Conservation (phyloP, 2,888 invertebrate species). For the Melangyna quadrimaculata region DNA sequence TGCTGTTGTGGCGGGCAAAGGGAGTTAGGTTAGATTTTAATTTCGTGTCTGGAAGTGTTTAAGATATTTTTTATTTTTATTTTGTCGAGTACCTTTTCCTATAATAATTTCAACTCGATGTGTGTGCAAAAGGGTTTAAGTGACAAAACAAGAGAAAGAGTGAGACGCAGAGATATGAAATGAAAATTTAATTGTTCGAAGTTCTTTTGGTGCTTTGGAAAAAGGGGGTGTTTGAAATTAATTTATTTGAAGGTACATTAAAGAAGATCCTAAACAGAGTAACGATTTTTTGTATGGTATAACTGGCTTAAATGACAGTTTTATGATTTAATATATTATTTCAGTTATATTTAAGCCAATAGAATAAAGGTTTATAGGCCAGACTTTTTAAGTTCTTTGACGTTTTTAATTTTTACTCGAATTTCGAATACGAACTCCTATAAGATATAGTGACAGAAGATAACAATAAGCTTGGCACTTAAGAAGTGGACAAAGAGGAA, state of each 20-base stretch:
- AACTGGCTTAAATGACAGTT: neutral
- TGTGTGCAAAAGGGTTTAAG: neutral
- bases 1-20: neutral
- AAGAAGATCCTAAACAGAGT: slow-evolving; percentile 2
- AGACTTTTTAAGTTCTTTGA: neutral
- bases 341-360: neutral
- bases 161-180: slow-evolving; percentile 14
- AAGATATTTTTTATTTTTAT: slow-evolving; percentile 33
- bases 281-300: neutral
- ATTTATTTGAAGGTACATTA: slow-evolving; percentile 5
- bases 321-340: neutral
- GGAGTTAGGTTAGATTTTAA: slow-evolving; percentile 5
- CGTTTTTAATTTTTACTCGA: neutral
- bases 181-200: slow-evolving; percentile 31
- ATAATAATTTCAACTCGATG: neutral
- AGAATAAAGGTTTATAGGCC: neutral
- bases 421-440: too few relatives aligned
- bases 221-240: slow-evolving; percentile 15
- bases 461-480: too few relatives aligned
- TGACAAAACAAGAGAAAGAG: neutral
- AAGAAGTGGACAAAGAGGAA: too few relatives aligned
- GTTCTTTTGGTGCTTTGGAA: neutral
- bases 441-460: too few relatives aligned
- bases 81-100: neutral
- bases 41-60: slow-evolving; percentile 58